A percentile compares a stretch with the other conserved stretches of the same genome.
These are phyloP conservation scores for Trichechus manatus DNA, from an alignment of 2,113 vertebrate species.

Conservation along the genomic window DNA sequence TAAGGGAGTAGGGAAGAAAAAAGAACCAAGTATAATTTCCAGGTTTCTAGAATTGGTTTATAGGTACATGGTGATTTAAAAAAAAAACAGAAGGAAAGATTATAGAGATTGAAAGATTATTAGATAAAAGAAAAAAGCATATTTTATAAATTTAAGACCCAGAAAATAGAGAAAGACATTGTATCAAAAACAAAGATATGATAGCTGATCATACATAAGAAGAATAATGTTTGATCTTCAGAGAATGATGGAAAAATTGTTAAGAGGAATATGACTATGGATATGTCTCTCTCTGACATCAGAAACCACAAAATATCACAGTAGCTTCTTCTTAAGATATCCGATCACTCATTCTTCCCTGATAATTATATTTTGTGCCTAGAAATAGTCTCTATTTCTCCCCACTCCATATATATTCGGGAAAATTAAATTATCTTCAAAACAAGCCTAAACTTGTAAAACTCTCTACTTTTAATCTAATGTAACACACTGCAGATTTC, in stretches of 20 bases:
- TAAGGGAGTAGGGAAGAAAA: not conserved
- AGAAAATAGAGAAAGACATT: not conserved
- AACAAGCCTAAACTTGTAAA: not conserved
- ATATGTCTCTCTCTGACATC: not conserved
- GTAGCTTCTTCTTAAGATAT: not conserved
- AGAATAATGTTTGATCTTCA: too few species aligned
- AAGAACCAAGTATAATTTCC: not conserved
- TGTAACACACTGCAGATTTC: not conserved
- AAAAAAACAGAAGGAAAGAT: not conserved
- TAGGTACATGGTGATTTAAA: not conserved
- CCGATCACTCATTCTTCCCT: not conserved
- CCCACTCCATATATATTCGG: not conserved
- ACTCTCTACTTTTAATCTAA: not conserved
- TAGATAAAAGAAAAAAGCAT: not conserved
- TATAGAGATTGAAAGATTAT: not conserved
- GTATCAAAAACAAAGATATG: not conserved
- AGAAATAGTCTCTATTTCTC: not conserved
- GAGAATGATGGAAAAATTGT: too few species aligned
- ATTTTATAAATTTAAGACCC: not conserved
- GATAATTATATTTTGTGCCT: not conserved
- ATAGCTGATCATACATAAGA: not conserved
- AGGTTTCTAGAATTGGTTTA: not conserved
- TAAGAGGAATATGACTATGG: not conserved
- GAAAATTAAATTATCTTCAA: not conserved
- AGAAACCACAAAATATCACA: not conserved